Percentiles rank a stretch among this genome's conserved stretches.
Evolutionary conservation across 2,113 vertebrate species (phyloP).

Genomic region (Carassius auratus): DNA sequence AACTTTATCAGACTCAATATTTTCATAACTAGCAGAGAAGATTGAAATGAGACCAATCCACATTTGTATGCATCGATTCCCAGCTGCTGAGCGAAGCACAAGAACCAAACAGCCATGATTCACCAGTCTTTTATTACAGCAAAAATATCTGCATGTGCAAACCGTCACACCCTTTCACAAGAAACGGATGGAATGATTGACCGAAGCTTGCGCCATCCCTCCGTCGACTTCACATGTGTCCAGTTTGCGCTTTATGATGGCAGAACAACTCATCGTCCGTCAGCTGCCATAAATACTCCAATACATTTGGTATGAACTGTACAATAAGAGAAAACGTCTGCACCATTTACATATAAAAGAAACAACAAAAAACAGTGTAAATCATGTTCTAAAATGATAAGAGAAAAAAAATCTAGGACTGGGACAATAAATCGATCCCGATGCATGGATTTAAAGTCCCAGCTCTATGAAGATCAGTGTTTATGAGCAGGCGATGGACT

Average conservation of each 20-base stretch:
- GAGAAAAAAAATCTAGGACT: neutral
- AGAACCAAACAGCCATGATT: neutral
- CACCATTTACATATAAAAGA: conserved; percentile 53
- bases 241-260: neutral
- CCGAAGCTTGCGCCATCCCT: neutral
- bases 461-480: too few species aligned
- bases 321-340: conserved; percentile 50
- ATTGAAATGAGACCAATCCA: too few species aligned
- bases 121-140: conserved; percentile 59
- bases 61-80: too few species aligned
- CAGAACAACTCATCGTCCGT: conserved; percentile 24
- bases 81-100: neutral
- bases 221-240: conserved; percentile 16
- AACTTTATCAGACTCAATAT: neutral
- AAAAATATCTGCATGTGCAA: conserved; percentile 55
- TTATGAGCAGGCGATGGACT: conserved; percentile 84
- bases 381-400: conserved; percentile 51
- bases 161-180: conserved; percentile 32
- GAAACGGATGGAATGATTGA: conserved; percentile 46
- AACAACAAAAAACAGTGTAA: conserved; percentile 44
- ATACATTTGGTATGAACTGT: conserved; percentile 62
- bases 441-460: too few species aligned
- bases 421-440: too few species aligned
- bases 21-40: neutral
- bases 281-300: conserved; percentile 57